Base-by-base conservation (phyloP, 2,888 invertebrate species). In the Drosophila nr. perissopoda region DNA sequence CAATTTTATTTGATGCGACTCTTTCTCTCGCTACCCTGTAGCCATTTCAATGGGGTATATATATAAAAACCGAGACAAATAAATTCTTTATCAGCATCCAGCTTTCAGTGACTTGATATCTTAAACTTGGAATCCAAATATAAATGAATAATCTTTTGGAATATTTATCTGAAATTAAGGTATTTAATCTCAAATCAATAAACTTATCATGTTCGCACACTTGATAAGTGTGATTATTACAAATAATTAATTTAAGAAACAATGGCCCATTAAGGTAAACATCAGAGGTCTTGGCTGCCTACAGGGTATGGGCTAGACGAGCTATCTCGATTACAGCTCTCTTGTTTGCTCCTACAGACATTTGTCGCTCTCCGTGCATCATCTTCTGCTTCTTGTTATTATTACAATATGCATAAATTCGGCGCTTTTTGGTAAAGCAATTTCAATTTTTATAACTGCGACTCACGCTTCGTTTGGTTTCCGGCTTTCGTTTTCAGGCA, bases 351-450 rank as follows among this genome's bases (percentile, higher is more conserved):
- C 69, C 40, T 68, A 63, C 58, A 66, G 38, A 69, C 68, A 62
- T 53, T 60, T 60, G 48, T 48, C 53, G 31, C 57, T 62, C 56
- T 51, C 18, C 38, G 45, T 10, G 36, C 31, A 57, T 57, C 31
- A 27, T 27, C 16, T 42, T 31, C 29, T 45, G 31, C 45, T 62
- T 64, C 48, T 40, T 25, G 58, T 69, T 73, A 69, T 80, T 82
- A 82, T 78, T 71, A 84, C 75, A 59, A 81, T 78, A 58, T 75
- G 64, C 71, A 80, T 78, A 70, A 72, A 72, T 74, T 66, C 65
- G 54, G 42, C 64, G 49, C 48, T 71, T 73, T 80, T 81, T 83
- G 83, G 75, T 76, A 59, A 77, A 83, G 70, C 53, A 66, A 76
- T 89, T 80, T 82, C 66, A 65, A 73, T 82, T 65, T 73, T 33